Conservation (phyloP, 2,888 invertebrate genomes). For the Nephrotoma appendiculata region DNA sequence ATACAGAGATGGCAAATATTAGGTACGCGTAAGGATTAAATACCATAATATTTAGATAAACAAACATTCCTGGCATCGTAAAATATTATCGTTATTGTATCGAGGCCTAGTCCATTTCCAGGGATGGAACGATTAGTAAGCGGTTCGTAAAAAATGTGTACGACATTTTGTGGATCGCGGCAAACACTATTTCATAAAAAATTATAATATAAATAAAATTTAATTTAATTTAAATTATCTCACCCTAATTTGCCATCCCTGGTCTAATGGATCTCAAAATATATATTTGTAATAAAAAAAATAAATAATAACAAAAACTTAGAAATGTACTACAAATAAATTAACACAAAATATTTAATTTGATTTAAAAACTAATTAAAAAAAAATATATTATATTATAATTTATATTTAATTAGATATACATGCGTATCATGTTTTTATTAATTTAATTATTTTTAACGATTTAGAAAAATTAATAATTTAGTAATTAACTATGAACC, state of each 20-base stretch:
- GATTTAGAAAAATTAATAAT: not conserved
- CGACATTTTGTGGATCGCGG: not conserved
- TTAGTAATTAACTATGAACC: not conserved
- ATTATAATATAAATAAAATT: not conserved
- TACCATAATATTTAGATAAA: not conserved
- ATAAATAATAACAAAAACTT: not conserved
- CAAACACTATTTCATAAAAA: not conserved
- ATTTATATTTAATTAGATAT: not conserved
- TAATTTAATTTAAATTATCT: not conserved
- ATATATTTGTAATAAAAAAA: not conserved
- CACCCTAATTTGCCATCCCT: not conserved
- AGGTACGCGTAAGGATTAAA: not conserved
- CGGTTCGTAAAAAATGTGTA: not conserved
- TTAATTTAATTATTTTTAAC: not conserved
- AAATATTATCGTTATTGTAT: not conserved
- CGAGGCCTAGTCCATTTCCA: not conserved
- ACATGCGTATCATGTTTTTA: not conserved
- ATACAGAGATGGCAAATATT: not conserved
- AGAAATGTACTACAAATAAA: not conserved
- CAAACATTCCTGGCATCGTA: not conserved
- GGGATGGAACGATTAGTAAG: not conserved
- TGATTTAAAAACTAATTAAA: not conserved
- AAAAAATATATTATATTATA: not conserved
- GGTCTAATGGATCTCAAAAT: conserved; percentile 4
- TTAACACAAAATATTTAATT: not conserved